Base-by-base conservation (phyloP, 1,140 invertebrate genomes). In the Heliconius hewitsoni region DNA sequence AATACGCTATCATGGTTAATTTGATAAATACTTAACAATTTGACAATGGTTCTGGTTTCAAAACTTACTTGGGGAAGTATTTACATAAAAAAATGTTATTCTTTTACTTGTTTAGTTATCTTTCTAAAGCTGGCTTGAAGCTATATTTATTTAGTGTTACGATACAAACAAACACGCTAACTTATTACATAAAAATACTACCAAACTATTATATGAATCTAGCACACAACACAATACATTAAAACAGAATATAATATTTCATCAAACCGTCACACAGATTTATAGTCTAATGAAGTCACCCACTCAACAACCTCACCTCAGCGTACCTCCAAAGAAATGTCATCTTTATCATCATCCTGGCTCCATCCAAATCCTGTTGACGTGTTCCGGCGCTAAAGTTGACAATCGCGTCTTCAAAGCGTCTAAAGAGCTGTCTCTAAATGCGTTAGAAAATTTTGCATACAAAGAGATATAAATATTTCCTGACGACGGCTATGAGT, bases 391-490 rank as follows among this genome's bases (percentile, higher is more conserved):
- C 78, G 75, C 74, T 88, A 88, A 90, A 87, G 89, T 88, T 83
- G 84, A 89, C 80, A 89, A 87, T 92, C 83, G 84, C 78, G 84
- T 86, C 81, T 76, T 70, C 75, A 79, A 81, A 76, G 77, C 83
- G 81, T 84, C 84, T 87, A 87, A 84, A 88, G 72, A 86, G 83
- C 85, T 86, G 87, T 83, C 79, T 84, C 74, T 84, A 86, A 87
- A 87, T 90, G 89, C 86, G 89, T 89, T 87, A 87, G 83, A 81
- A 37, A 86, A 85, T 88, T 93, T 93, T 92, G 90, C 92, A 93
- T 93, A 93, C 92, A 93, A 93, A 93, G 92, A 88, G 85, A 89
- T 92, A 93, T 93, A 93, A 93, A 93, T 92, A 92, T 92, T 91
- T 88, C 87, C 85, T 72, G 87, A 90, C 87, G 86, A 86, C 79